Base-by-base conservation (phyloP, 2,113 vertebrate species). In the Tupaia tana region DNA sequence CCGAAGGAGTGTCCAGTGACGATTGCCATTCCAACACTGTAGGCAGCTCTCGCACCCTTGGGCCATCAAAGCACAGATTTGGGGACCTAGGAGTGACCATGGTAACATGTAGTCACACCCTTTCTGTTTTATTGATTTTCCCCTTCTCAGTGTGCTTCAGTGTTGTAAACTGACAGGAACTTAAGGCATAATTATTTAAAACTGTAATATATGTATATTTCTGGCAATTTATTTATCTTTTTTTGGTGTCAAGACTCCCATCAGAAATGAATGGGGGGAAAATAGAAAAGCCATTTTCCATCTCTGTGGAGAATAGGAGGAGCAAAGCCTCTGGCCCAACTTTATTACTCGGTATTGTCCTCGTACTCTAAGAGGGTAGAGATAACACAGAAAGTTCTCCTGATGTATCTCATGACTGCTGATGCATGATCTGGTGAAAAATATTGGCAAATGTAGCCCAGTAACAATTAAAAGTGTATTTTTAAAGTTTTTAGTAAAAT, bases 71-170 rank as follows among this genome's bases (percentile, higher is more conserved):
- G 6, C 27, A 15, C 9, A n/a, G 31, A 9, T 14, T 25, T 24
- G 24, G 43, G 58, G 43, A 29, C 69, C 4, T 15, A 18, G 8
- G 13, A 52, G 71, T 15, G 16, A 22, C 12, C 20, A 9, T 4
- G 10, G 31, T 2, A 10, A 7, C 6, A 9, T 24, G 3, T 1
- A 29, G 2, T 31, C 75, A 66, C 15, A 19, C 11, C 0, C 0
- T 70, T 86, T 74, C 25, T 69, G 1, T 29, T 25, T 29, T 9
- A 12, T 20, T 29, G 54, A 43, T 34, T 93, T 58, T 89, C 73
- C 20, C 74, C 88, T 69, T 27, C 29, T 22, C 69, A 8, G 24
- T 75, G 63, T 82, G 12, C 54, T 70, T 78, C 14, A 81, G 59
- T 15, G 8, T 4, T 66, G 11, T 19, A 25, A 19, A 52, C 69